Percentiles rank a stretch among this genome's conserved stretches.
These are phyloP conservation scores for Drosophila tanythrix DNA, from an alignment of 2,888 invertebrate species.

Conservation along the genomic window DNA sequence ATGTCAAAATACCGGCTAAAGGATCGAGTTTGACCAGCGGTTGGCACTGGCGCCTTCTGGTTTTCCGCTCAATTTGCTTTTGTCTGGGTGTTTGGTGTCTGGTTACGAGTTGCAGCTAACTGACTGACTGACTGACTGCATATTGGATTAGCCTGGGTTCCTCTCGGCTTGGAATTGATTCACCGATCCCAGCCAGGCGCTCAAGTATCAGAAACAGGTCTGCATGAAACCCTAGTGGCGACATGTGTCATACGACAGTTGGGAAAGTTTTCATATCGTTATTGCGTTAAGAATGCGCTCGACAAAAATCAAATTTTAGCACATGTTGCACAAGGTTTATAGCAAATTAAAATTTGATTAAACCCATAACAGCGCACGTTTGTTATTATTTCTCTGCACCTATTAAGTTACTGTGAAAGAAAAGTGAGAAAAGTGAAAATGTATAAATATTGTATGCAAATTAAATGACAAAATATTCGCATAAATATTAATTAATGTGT, in stretches of 20 bases:
- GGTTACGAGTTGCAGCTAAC: slow-evolving; percentile 71
- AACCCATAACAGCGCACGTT: slow-evolving; percentile 12
- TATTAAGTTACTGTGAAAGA: slow-evolving; percentile 49
- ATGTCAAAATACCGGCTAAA: slow-evolving; percentile 78
- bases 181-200: slow-evolving; percentile 26
- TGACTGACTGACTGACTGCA: slow-evolving; percentile 59
- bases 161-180: slow-evolving; percentile 35
- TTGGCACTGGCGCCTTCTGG: slow-evolving; percentile 81
- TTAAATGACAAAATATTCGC: slow-evolving; percentile 57
- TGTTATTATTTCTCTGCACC: slow-evolving; percentile 17
- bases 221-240: slow-evolving; percentile 42
- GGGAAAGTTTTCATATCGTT: slow-evolving; percentile 7
- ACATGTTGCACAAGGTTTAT: background rate
- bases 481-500: slow-evolving; percentile 79
- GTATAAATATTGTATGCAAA: slow-evolving; percentile 58
- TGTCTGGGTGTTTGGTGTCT: slow-evolving; percentile 59
- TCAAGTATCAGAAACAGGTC: slow-evolving; percentile 49
- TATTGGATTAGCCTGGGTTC: slow-evolving; percentile 48
- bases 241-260: slow-evolving; percentile 25
- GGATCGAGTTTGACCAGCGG: slow-evolving; percentile 49
- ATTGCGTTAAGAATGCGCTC: slow-evolving; percentile 9
- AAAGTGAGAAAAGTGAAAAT: slow-evolving; percentile 17
- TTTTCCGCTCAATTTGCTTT: slow-evolving; percentile 83
- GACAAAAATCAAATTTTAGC: slow-evolving; percentile 6
- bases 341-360: slow-evolving; percentile 4